Conservation (phyloP, 1,140 invertebrate species). For the Tachypleus tridentatus region DNA sequence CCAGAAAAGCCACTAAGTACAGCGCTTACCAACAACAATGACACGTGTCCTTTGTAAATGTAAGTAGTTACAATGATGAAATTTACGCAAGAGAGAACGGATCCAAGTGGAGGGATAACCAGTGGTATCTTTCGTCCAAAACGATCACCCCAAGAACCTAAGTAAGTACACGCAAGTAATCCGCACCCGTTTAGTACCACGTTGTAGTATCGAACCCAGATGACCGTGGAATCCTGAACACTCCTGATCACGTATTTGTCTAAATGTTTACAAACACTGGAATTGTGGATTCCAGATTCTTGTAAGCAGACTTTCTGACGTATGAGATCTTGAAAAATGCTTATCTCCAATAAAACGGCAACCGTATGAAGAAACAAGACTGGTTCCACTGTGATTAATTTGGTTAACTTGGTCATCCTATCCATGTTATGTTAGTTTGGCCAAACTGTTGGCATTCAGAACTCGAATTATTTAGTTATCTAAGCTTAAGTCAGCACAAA, state of each 20-base stretch:
- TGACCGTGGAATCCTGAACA: not conserved
- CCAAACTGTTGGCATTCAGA: too few relatives aligned
- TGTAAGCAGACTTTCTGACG: conserved; percentile 35
- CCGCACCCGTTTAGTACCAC: conserved; percentile 34
- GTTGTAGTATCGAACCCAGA: conserved; percentile 26
- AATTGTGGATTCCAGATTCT: conserved; percentile 20
- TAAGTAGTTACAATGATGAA: conserved; percentile 55
- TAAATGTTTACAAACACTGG: conserved; percentile 28
- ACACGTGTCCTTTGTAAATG: conserved; percentile 24
- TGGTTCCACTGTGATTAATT: conserved; percentile 37
- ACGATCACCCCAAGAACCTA: conserved; percentile 54
- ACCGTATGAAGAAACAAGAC: conserved; percentile 40
- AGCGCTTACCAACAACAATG: conserved; percentile 33
- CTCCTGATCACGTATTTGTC: conserved; percentile 15
- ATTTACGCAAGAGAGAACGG: conserved; percentile 59
- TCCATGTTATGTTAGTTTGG: too few relatives aligned
- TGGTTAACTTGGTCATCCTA: too few relatives aligned
- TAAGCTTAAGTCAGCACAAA: too few relatives aligned
- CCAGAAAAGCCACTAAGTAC: conserved; percentile 48
- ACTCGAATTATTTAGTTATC: too few relatives aligned
- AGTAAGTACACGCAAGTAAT: conserved; percentile 32
- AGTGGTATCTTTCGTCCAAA: conserved; percentile 70
- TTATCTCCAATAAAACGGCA: conserved; percentile 34
- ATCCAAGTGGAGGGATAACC: conserved; percentile 64
- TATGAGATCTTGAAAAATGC: conserved; percentile 37